Evolutionary conservation across 2,113 vertebrate species (phyloP), one percentile per base, ranked within the genome.

Genomic region (Anolis sagrei): DNA sequence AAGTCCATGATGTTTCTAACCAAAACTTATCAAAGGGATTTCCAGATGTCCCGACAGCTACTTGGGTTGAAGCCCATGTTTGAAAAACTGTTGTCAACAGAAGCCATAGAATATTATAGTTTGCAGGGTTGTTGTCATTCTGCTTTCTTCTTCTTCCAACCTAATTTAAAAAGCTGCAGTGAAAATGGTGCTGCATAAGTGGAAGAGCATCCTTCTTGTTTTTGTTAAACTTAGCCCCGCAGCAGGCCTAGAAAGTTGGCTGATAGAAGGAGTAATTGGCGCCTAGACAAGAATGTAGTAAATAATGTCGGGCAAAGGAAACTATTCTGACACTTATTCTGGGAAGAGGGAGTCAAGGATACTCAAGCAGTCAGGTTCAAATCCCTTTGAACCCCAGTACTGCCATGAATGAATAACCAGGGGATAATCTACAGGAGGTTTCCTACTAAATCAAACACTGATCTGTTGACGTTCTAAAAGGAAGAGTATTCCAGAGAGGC

Each of bases 81-180:
- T 62, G 32, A 64, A 64, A 88, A 16, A 48, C 6, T 18, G 36
- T 62, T 64, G 7, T 21, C 2, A 1, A 9, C 23, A 64, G 29
- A 64, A 49, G 69, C 21, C 36, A 66, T 64, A 64, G 48, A 18
- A 16, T 58, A 5, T 89, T 76, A 82, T 80, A 86, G 78, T 69
- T 27, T 0, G 61, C 73, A n/a, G 18, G 88, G 54, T 25, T 9
- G 29, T 5, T 5, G 29, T 76, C 23, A 14, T 51, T 29, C 18
- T 62, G 21, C 68, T 64, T 34, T 29, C 21, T 32, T 79, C 36
- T 73, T 6, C 36, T n/a, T 4, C 29, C 13, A 10, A 29, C 51
- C 36, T 25, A 58, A 69, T 36, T 44, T 36, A 62, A 74, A 80
- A 18, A 86, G 7, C 69, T 49, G 29, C n/a, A 27, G 58, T 75